These are phyloP conservation scores for Lates calcarifer DNA, from an alignment of 2,113 vertebrate genomes.

Conservation along the genomic window DNA sequence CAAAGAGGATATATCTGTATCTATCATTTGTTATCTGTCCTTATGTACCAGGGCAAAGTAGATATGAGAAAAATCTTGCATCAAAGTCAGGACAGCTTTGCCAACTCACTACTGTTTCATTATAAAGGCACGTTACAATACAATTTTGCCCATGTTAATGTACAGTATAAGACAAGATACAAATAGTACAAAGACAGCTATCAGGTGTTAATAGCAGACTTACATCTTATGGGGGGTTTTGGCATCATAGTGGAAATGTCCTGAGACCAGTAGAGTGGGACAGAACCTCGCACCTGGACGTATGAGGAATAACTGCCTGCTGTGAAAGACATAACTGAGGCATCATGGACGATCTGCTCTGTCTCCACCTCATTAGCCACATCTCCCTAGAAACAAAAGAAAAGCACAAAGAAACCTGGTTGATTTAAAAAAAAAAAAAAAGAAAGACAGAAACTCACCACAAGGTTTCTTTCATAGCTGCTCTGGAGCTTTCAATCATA, in stretches of 20 bases:
- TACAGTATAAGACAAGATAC: neutral
- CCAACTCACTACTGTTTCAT: neutral
- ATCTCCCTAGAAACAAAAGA: slow-evolving; percentile 87
- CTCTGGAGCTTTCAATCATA: neutral
- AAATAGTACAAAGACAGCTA: neutral
- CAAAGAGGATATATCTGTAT: neutral
- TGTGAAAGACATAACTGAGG: slow-evolving; percentile 95
- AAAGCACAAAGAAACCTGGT: neutral
- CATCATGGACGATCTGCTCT: slow-evolving; percentile 96
- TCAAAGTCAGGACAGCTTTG: neutral
- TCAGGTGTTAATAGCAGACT: slow-evolving; percentile 44
- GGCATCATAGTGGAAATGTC: slow-evolving; percentile 99
- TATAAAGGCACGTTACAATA: neutral
- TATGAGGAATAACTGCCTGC: slow-evolving; percentile 98
- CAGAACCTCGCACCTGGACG: slow-evolving; percentile 95
- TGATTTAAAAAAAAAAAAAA: no score
- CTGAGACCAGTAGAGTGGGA: slow-evolving; percentile 98
- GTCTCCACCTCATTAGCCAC: slow-evolving; percentile 99
- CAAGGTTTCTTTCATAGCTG: neutral
- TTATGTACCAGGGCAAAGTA: neutral
- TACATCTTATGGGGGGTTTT: slow-evolving; percentile 96
- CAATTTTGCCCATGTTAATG: neutral
- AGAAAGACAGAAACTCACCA: neutral
- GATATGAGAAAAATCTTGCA: neutral
- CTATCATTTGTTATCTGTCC: slow-evolving; percentile 3